These are phyloP conservation scores for Poeciliopsis infans DNA, from an alignment of 2,797 vertebrate genomes.

Conservation along the genomic window DNA sequence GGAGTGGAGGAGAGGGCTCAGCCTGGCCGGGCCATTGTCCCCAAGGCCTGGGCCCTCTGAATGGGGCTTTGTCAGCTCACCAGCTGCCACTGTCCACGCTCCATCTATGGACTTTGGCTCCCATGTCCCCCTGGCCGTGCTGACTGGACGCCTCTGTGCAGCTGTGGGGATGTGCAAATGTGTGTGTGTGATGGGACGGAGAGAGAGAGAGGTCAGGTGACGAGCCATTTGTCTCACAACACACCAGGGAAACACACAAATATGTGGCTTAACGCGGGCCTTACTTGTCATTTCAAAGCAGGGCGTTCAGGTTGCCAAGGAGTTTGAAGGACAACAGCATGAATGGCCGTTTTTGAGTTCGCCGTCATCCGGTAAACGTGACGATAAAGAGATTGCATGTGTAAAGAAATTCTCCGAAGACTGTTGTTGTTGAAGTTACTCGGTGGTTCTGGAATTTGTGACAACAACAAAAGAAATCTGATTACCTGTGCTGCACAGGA, in stretches of 20 bases:
- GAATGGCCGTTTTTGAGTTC: slow-evolving; percentile 9
- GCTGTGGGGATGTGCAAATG: slow-evolving; percentile 76
- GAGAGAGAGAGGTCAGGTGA: slow-evolving; percentile 78
- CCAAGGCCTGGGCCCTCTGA: slow-evolving; percentile 77
- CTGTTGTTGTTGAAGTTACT: neutral
- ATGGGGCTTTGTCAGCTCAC: slow-evolving; percentile 83
- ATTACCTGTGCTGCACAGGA: neutral
- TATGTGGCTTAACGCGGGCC: slow-evolving; percentile 43
- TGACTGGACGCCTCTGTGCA: slow-evolving; percentile 81
- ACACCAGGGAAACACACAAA: slow-evolving; percentile 58
- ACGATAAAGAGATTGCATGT: neutral
- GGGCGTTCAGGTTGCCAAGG: slow-evolving; percentile 56
- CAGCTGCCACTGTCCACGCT: slow-evolving; percentile 83
- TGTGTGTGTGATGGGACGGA: slow-evolving; percentile 45
- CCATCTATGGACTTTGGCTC: slow-evolving; percentile 80
- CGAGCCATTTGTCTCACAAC: slow-evolving; percentile 70
- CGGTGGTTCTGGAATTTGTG: neutral
- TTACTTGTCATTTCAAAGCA: slow-evolving; percentile 65
- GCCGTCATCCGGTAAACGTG: neutral
- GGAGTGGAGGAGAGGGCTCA: slow-evolving; percentile 82
- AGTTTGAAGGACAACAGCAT: slow-evolving; percentile 33
- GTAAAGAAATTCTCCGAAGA: neutral
- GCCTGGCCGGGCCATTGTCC: slow-evolving; percentile 82
- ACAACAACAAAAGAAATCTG: neutral
- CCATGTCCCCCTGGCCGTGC: slow-evolving; percentile 77